Evolutionary conservation across 2,797 vertebrate species (phyloP).

Genomic region (Diglossa cyanea): DNA sequence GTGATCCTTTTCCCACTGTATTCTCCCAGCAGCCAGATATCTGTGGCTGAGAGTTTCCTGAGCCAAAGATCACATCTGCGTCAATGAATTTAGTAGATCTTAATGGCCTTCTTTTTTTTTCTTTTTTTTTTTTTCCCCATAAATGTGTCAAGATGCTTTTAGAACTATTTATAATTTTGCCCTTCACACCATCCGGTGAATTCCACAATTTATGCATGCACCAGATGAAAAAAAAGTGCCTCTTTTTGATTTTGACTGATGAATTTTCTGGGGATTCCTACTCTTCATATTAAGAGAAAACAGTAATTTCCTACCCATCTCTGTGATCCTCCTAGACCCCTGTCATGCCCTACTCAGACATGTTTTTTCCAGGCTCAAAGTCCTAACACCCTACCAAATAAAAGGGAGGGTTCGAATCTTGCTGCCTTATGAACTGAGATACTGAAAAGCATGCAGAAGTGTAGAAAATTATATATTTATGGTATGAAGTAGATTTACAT

Average conservation of each 20-base stretch:
- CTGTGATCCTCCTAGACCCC: not conserved
- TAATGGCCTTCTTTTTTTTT: not conserved
- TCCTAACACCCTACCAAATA: not conserved
- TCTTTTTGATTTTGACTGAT: not conserved
- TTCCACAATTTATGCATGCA: not conserved
- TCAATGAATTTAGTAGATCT: not conserved
- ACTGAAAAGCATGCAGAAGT: not conserved
- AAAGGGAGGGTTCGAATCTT: not conserved
- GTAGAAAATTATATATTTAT: not conserved
- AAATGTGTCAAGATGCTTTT: constrained; percentile 34
- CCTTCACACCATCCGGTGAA: not conserved
- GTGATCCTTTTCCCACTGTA: not conserved
- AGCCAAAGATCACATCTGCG: constrained; percentile 18
- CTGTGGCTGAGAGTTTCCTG: not conserved
- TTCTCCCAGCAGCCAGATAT: not conserved
- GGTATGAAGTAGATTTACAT: not conserved
- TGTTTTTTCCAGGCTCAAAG: not conserved
- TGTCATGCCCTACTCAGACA: not conserved
- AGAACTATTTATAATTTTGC: constrained; percentile 28
- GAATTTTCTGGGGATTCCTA: constrained; percentile 4
- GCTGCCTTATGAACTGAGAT: not conserved
- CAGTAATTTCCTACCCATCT: not conserved
- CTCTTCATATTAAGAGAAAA: not conserved
- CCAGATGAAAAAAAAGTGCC: not conserved
- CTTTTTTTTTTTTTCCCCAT: not conserved